Conservation (phyloP, 2,888 invertebrate genomes). For the Tenthredo mesomela region DNA sequence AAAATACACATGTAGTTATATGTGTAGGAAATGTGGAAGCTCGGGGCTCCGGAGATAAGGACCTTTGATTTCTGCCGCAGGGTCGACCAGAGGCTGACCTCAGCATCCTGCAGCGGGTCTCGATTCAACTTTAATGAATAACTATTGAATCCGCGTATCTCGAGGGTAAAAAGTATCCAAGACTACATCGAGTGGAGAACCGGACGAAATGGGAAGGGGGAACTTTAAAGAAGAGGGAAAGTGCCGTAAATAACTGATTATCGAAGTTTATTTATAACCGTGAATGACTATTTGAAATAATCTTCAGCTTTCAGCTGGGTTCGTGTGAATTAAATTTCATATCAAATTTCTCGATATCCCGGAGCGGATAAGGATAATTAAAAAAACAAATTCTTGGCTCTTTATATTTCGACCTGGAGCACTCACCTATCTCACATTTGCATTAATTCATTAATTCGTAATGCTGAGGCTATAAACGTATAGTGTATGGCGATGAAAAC, state of each 20-base stretch:
- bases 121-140: slow-evolving; percentile 77
- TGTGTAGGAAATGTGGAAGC: slow-evolving; percentile 15
- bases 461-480: neutral
- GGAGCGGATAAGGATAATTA: neutral
- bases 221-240: neutral
- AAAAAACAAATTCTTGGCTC: neutral
- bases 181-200: slow-evolving; percentile 55
- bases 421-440: neutral
- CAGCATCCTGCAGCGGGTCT: slow-evolving; percentile 72
- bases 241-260: neutral
- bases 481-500: neutral
- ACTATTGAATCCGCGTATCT: slow-evolving; percentile 73
- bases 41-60: slow-evolving; percentile 69
- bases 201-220: neutral
- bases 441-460: neutral
- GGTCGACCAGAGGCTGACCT: slow-evolving; percentile 75
- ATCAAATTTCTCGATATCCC: neutral
- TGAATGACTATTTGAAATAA: slow-evolving; percentile 62
- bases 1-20: neutral
- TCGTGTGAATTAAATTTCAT: neutral
- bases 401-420: neutral
- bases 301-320: neutral
- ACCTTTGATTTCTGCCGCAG: slow-evolving; percentile 76
- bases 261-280: slow-evolving; percentile 62
- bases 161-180: slow-evolving; percentile 52